Evolutionary conservation across 2,888 invertebrate species (phyloP), one percentile per base, ranked within the genome.

Genomic region (Yponomeuta sedellus): DNA sequence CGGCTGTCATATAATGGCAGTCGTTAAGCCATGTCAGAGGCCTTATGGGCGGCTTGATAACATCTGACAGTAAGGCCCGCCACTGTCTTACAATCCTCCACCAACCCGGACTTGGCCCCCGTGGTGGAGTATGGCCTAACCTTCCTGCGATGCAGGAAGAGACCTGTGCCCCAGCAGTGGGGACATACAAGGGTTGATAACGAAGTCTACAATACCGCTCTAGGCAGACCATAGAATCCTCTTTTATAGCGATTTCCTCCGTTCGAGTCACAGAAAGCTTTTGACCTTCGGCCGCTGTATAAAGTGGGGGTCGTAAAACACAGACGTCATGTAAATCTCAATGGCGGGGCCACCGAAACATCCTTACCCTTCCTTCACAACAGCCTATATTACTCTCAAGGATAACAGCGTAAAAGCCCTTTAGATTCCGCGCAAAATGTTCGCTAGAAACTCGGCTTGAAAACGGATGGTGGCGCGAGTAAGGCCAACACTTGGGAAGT

Each of bases 271-370:
- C 59, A n/a, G 59, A 59, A 22, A 59, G 25, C 25, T 59, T n/a
- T 59, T 59, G 59, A 59, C 59, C 59, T 59, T 59, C 12, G 16
- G 11, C 20, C 59, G 59, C 25, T 59, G 59, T 22, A 59, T 59
- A 59, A 22, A 59, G n/a, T 12, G 25, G 59, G 10, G 25, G 59
- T 59, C 59, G 59, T 59, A 59, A 59, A 59, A 59, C 59, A 59
- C 59, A 59, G 59, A 25, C 59, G 20, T 59, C 44, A 52, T 52
- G 44, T 52, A 52, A 52, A 52, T 52, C 44, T 52, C 44, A 52
- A 52, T 52, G 44, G 44, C 44, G 44, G 16, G 44, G 44, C 16
- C 44, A 52, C 44, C 44, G 44, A 52, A 52, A 52, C 16, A 52
- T 52, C 16, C 44, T 52, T 52, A 52, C 44, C 44, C 44, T 52